Conservation (phyloP, 2,113 vertebrate species). For the Salvator merianae region DNA sequence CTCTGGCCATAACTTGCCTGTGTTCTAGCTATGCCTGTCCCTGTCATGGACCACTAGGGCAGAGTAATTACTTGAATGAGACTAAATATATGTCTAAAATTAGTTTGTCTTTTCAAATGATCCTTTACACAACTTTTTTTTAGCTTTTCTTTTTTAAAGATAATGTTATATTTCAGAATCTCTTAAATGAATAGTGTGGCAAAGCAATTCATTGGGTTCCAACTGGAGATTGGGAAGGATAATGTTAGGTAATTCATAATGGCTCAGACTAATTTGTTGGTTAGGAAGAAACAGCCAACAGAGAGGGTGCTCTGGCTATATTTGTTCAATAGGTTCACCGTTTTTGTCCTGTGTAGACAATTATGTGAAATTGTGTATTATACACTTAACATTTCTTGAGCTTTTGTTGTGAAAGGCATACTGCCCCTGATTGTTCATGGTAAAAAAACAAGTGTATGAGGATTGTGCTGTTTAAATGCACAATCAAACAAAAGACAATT, state of each 20-base stretch:
- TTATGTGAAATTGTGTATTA: constrained; percentile 41
- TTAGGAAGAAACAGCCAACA: background rate
- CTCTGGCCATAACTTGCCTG: background rate
- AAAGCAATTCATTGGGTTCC: background rate
- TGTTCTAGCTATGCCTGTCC: background rate
- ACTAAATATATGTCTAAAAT: background rate
- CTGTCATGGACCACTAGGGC: background rate
- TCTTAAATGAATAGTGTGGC: background rate
- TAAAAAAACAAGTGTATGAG: constrained; percentile 34
- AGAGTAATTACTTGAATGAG: background rate
- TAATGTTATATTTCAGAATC: background rate
- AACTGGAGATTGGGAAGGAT: background rate
- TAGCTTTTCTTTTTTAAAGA: background rate
- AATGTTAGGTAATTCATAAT: background rate
- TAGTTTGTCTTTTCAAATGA: background rate
- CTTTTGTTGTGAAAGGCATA: constrained; percentile 16
- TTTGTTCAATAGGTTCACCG: background rate
- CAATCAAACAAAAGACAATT: constrained; percentile 42
- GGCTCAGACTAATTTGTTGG: background rate
- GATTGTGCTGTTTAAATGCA: constrained; percentile 37
- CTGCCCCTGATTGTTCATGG: background rate
- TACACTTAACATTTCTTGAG: constrained; percentile 31
- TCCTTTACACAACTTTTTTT: no score
- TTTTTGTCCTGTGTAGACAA: constrained; percentile 18
- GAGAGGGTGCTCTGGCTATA: background rate